phyloP scores from a whole-genome alignment of 30 jellyfish, hydroid and myxozoan species.

The Pelagia noctiluca region DNA sequence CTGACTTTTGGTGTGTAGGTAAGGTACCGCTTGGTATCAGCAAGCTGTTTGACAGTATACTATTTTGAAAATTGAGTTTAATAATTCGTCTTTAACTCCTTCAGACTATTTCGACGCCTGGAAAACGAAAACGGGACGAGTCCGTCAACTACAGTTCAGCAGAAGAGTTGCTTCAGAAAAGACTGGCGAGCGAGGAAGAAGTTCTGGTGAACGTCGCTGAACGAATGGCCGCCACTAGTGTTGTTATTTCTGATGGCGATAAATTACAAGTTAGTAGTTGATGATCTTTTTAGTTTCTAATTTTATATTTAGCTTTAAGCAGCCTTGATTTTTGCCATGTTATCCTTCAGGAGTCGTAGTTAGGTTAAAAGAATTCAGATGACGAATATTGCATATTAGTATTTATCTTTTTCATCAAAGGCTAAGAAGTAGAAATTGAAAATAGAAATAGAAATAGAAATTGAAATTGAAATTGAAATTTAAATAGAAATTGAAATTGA shows the following conservation, averaged over 20 bases:
- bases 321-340: background rate
- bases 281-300: background rate
- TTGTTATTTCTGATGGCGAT: background rate
- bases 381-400: background rate
- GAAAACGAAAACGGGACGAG: constrained; percentile 50
- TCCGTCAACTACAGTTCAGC: constrained; percentile 28
- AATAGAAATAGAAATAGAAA: no score
- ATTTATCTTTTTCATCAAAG: no score
- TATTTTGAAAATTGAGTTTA: background rate
- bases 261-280: constrained; percentile 8
- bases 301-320: background rate
- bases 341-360: background rate
- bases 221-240: background rate
- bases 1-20: background rate
- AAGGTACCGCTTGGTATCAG: background rate
- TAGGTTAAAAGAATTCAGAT: background rate
- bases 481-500: no score
- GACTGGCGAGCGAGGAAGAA: constrained; percentile 62
- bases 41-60: background rate
- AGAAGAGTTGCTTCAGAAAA: constrained; percentile 11
- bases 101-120: constrained; percentile 14
- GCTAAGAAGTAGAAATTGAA: background rate
- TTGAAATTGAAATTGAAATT: no score
- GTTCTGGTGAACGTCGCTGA: constrained; percentile 28
- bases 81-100: background rate